These are phyloP conservation scores for Alouatta palliata DNA, from an alignment of 2,113 vertebrate genomes.

Conservation along the genomic window DNA sequence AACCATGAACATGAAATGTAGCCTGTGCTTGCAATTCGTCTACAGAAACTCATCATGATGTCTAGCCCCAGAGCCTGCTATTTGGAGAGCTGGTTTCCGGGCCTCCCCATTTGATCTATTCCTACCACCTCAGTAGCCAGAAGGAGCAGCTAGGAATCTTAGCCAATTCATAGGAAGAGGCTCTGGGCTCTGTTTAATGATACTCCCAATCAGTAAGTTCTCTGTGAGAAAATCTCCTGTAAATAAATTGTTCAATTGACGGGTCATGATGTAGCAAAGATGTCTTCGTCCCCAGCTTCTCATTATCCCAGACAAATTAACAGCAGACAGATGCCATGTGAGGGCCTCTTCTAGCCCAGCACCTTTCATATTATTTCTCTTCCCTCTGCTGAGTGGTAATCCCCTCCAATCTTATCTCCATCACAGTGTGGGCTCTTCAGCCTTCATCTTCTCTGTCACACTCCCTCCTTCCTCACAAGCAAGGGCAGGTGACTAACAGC, in stretches of 20 bases:
- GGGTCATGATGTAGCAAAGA: not conserved
- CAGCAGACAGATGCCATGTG: not conserved
- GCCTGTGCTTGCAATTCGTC: not conserved
- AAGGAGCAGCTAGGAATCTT: not conserved
- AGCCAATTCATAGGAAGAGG: not conserved
- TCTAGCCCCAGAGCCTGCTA: no score
- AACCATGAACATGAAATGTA: not conserved
- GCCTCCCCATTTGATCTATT: not conserved
- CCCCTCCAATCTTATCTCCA: not conserved
- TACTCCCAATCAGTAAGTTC: not conserved
- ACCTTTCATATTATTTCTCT: not conserved
- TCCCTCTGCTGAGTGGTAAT: not conserved
- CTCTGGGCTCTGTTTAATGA: not conserved
- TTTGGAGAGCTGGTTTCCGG: not conserved
- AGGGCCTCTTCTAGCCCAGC: not conserved
- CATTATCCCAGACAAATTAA: not conserved
- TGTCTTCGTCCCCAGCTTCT: not conserved
- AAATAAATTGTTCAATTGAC: not conserved
- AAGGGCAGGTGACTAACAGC: not conserved
- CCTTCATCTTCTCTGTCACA: not conserved
- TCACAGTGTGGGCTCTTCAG: accelerated
- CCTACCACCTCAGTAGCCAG: not conserved
- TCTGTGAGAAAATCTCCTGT: not conserved
- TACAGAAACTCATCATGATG: not conserved
- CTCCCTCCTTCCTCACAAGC: not conserved